Conservation (phyloP, 2,888 invertebrate species). For the Pseudeuparius sepicola region DNA sequence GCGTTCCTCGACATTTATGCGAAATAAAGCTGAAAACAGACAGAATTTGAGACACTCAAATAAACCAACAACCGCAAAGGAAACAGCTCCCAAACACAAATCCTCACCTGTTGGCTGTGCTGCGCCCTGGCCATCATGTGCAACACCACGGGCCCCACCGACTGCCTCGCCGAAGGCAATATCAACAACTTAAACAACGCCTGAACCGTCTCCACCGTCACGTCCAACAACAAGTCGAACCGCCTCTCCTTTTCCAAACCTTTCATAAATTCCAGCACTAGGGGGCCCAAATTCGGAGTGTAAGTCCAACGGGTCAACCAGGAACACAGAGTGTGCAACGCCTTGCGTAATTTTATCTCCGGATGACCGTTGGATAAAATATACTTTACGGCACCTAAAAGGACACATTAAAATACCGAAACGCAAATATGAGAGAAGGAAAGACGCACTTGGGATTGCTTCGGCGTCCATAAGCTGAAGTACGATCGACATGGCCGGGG, state of each 20-base stretch:
- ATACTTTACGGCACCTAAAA: slow-evolving; percentile 38
- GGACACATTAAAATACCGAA: background rate
- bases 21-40: too few species aligned
- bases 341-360: slow-evolving; percentile 49
- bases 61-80: too few species aligned
- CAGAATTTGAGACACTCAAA: too few species aligned
- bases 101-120: too few species aligned
- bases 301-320: slow-evolving; percentile 57
- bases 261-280: slow-evolving; percentile 57
- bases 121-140: slow-evolving; percentile 53
- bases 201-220: slow-evolving; percentile 52
- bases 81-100: too few species aligned
- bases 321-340: slow-evolving; percentile 54
- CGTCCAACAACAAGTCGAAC: slow-evolving; percentile 43
- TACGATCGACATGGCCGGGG: slow-evolving; percentile 51
- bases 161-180: slow-evolving; percentile 45
- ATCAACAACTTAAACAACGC: slow-evolving; percentile 47
- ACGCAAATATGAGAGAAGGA: too few species aligned
- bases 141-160: slow-evolving; percentile 52
- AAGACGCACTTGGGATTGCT: slow-evolving; percentile 22
- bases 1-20: too few species aligned
- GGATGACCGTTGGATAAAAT: slow-evolving; percentile 35
- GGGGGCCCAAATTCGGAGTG: slow-evolving; percentile 52
- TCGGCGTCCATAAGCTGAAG: slow-evolving; percentile 39
- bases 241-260: slow-evolving; percentile 43